Evolutionary conservation across 2,797 vertebrate genomes (phyloP).

Genomic region (Hipposideros larvatus): DNA sequence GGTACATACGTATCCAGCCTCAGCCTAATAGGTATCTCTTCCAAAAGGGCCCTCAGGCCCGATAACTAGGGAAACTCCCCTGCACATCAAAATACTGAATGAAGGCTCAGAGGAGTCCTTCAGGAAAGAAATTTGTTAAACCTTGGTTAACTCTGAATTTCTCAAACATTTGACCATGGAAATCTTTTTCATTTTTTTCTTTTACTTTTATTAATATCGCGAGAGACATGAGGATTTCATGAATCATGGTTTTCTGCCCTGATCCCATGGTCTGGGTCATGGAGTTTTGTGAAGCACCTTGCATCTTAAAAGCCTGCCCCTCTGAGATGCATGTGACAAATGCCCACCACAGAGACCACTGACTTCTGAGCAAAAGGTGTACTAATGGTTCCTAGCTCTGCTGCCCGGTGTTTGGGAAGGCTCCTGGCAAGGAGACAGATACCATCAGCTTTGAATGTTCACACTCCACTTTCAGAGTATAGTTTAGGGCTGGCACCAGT

Average conservation of each 20-base stretch:
- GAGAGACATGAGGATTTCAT: background rate
- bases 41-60: background rate
- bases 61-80: background rate
- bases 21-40: background rate
- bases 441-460: background rate
- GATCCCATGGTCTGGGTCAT: background rate
- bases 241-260: conserved; percentile 8
- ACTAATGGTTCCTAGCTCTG: background rate
- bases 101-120: background rate
- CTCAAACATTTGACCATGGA: conserved; percentile 44
- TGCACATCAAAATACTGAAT: background rate
- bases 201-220: background rate
- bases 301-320: background rate
- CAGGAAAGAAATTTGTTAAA: background rate
- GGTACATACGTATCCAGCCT: background rate
- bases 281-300: background rate
- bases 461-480: background rate
- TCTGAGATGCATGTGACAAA: background rate
- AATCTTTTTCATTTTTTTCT: conserved; percentile 14
- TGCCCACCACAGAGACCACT: background rate
- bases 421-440: conserved; percentile 42
- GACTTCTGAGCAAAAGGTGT: background rate
- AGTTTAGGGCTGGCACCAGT: conserved; percentile 20
- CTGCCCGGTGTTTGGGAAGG: background rate
- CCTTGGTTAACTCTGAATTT: conserved; percentile 35